phyloP scores from a whole-genome alignment of 1,140 invertebrate genomes.

The Bemisia tabaci region DNA sequence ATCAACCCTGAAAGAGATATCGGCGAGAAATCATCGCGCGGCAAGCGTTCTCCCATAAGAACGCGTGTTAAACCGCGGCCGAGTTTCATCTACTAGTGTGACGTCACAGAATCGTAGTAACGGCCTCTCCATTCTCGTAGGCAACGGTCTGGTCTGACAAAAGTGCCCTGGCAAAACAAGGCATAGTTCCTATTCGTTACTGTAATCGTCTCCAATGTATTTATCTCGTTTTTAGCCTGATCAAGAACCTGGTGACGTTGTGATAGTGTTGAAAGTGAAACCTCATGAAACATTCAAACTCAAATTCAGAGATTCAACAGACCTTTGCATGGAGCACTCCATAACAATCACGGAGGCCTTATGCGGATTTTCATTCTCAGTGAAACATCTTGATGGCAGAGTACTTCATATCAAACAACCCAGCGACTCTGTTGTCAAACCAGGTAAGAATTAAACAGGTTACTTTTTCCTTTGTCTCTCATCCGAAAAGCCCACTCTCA shows the following conservation, averaged over 20 bases:
- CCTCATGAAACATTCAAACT: constrained; percentile 57
- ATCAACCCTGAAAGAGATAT: too few relatives aligned
- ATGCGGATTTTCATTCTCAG: constrained; percentile 72
- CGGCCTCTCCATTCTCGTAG: too few relatives aligned
- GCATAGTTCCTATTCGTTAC: too few relatives aligned
- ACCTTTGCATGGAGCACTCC: constrained; percentile 59
- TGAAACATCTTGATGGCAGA: constrained; percentile 73
- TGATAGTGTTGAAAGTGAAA: constrained; percentile 75
- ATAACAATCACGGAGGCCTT: constrained; percentile 74
- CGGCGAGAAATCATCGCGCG: too few relatives aligned
- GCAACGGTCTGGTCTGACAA: too few relatives aligned
- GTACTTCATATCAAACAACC: constrained; percentile 55
- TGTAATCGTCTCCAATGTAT: too few relatives aligned
- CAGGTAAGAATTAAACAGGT: constrained; percentile 29
- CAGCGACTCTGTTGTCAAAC: constrained; percentile 59
- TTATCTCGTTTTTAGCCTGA: constrained; percentile 55
- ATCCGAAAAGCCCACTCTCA: too few relatives aligned
- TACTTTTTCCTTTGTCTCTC: background rate
- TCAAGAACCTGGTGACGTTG: constrained; percentile 70
- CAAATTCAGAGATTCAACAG: constrained; percentile 45
- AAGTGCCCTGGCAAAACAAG: too few relatives aligned
- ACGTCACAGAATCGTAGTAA: too few relatives aligned
- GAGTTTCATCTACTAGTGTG: too few relatives aligned
- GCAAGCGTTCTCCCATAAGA: too few relatives aligned
- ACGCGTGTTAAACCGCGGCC: too few relatives aligned